Conservation (phyloP, 2,888 invertebrate species). For the Calliphora vomitoria region DNA sequence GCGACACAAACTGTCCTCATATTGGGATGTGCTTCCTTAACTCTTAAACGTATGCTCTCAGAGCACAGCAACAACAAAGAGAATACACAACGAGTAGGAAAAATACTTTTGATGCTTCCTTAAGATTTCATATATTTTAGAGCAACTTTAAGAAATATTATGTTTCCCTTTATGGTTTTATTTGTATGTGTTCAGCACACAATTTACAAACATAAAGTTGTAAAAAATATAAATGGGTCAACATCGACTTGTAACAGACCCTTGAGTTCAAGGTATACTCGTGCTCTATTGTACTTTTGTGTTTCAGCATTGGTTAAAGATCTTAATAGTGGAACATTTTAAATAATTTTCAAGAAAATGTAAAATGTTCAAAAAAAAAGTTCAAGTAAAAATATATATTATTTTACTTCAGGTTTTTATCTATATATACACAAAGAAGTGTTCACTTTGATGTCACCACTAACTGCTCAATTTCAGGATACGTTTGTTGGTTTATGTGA, state of each 20-base stretch:
- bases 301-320: no score
- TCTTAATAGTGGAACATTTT: no score
- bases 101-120: slow-evolving; percentile 57
- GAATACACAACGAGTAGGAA: slow-evolving; percentile 4
- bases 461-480: no score
- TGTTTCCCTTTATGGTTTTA: slow-evolving; percentile 45
- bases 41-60: slow-evolving; percentile 31
- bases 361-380: no score
- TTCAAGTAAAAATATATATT: no score
- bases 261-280: slow-evolving; percentile 50
- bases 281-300: not conserved
- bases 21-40: slow-evolving; percentile 62
- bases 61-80: not conserved
- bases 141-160: slow-evolving; percentile 63
- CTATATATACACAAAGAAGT: no score
- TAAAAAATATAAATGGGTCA: slow-evolving; percentile 33
- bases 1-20: slow-evolving; percentile 74
- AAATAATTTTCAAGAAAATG: no score
- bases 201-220: slow-evolving; percentile 41
- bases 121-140: slow-evolving; percentile 43
- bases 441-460: no score
- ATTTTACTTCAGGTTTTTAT: no score
- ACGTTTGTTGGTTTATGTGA: no score
- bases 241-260: slow-evolving; percentile 56
- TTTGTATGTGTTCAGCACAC: slow-evolving; percentile 28